Conservation (phyloP, 2,888 invertebrate genomes). For the Lamellibrachia columna region DNA sequence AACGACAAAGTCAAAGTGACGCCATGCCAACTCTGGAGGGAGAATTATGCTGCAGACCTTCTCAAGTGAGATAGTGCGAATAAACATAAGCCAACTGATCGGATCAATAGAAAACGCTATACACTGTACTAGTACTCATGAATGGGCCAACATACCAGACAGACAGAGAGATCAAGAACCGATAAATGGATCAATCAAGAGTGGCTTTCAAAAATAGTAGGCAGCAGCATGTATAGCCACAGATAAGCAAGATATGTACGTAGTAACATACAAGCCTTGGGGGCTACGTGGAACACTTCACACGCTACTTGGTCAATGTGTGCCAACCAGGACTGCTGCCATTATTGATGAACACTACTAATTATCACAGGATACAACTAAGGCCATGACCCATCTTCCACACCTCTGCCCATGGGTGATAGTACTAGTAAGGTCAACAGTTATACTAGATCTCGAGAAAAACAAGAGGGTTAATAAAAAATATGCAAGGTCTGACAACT, state of each 20-base stretch:
- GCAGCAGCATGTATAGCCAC: not conserved
- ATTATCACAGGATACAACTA: not conserved
- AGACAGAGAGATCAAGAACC: not conserved
- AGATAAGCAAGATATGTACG: not conserved
- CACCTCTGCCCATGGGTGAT: not conserved
- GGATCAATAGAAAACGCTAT: not conserved
- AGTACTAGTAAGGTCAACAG: not conserved
- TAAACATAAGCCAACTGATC: not conserved
- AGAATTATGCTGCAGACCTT: not conserved
- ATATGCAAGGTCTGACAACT: too few relatives aligned
- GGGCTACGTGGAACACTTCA: not conserved
- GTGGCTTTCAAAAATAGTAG: constrained; percentile 4
- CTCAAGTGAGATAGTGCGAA: not conserved
- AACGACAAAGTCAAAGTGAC: not conserved
- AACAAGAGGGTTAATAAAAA: too few relatives aligned
- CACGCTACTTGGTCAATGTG: not conserved
- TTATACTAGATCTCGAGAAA: too few relatives aligned
- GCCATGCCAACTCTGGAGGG: not conserved
- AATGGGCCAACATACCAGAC: not conserved
- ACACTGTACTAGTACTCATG: not conserved
- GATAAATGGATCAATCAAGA: constrained; percentile 3
- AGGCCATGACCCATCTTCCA: not conserved
- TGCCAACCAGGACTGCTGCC: not conserved
- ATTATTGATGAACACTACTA: constrained; percentile 2
- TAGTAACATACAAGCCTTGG: not conserved